Base-by-base conservation (phyloP, 2,797 vertebrate genomes). In the Leptatherina wallacei region DNA sequence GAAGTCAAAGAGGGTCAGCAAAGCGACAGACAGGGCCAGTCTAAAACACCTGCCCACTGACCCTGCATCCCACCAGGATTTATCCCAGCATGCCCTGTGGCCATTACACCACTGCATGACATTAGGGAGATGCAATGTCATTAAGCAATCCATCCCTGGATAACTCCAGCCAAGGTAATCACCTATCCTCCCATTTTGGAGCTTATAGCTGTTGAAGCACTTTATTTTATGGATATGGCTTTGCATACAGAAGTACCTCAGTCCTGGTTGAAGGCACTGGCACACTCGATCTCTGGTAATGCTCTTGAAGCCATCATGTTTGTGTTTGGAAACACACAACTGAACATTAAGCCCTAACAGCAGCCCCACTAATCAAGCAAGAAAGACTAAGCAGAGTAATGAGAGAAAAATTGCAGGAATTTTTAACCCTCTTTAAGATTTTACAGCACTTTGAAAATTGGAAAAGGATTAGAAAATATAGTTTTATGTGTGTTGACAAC, bases 131-230 rank as follows among this genome's bases (percentile, higher is more conserved):
- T 82, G 80, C 81, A 82, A 40, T 77, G 66, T 66, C 69, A 81
- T 88, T 91, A 86, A 76, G 69, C 85, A 82, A 90, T 85, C 85
- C 71, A 78, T 81, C 77, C 73, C 51, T 85, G 72, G 79, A 80
- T 87, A 83, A 88, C 86, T 75, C 64, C 82, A 82, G 74, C 65
- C 74, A 66, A 51, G 65, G 73, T 89, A 90, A 91, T 90, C 78
- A 86, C 78, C 80, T 79, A 61, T 85, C 82, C 82, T 83, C 44
- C 61, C 82, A 75, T 83, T 91, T 72, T 83, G 62, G 68, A 85
- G 82, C 85, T 80, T 79, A 83, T 77, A 83, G 81, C 84, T 73
- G 63, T 85, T 87, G 75, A 83, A 82, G 85, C 77, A 75, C 79
- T 90, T 60, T 84, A 63, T 81, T 85, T 90, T 78, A 90, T 85